Evolutionary conservation across 2,888 invertebrate genomes (phyloP), one percentile per base, ranked within the genome.

Genomic region (Idaea dimidiata): DNA sequence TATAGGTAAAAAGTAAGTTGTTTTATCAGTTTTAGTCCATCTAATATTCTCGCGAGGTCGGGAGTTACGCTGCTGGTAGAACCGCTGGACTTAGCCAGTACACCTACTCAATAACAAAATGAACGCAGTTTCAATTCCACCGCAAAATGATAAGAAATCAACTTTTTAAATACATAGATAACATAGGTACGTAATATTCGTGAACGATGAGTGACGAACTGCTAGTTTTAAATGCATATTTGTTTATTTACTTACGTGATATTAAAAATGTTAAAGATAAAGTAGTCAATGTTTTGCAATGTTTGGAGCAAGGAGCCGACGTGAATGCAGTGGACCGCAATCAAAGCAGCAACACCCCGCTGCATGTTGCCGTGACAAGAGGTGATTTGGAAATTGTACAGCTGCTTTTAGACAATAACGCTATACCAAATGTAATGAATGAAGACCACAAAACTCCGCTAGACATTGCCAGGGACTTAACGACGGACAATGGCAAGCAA

Each of bases 311-410:
- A 10, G 75, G 75, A 0, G 76, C 76, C 31, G 66, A 78, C 31
- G 64, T 78, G 8, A 76, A 78, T 64, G 67, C 73, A 0, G 61
- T 33, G 6, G 77, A 77, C 59, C 70, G 69, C 0, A 73, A 77
- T 62, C 60, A 74, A 32, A 24, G 24, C 24, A 5, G 24, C 24
- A 74, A 75, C 62, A 72, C 75, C 31, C 68, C 72, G 3, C 64
- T 77, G 17, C 78, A 78, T 65, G 59, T 76, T n/a, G 75, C 75
- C 0, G 73, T 72, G 31, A 59, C 62, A 6, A 72, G 64, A 57
- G 64, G 61, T 24, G 72, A 76, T 59, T 57, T 24, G n/a, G 66
- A 68, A 57, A 61, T 75, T 16, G 68, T 73, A 5, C 62, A 58
- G 2, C 59, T 73, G 16, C 67, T 78, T 0, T 65, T 75, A 59